Percentiles rank a stretch among this genome's conserved stretches.
These are phyloP conservation scores for Flexamia atlantica DNA, from an alignment of 2,888 invertebrate genomes.

Conservation along the genomic window DNA sequence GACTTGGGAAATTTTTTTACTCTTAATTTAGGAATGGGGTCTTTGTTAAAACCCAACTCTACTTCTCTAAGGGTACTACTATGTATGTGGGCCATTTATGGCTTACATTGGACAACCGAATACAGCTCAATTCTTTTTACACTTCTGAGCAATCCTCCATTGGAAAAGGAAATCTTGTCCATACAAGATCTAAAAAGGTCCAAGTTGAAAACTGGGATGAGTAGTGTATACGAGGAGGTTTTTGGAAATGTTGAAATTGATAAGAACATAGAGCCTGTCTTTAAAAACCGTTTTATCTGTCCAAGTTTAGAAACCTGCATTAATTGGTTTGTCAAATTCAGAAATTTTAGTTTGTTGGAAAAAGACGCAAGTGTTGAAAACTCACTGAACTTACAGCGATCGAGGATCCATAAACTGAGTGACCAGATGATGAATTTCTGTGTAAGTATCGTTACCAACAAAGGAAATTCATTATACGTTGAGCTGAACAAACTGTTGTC, in stretches of 20 bases:
- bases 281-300: conserved; percentile 2
- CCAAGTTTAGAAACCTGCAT: not conserved
- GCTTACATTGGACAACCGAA: conserved; percentile 33
- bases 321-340: not conserved
- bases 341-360: conserved; percentile 48
- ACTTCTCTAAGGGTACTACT: not conserved
- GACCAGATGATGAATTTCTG: not conserved
- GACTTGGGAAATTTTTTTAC: conserved; percentile 3
- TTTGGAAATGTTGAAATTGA: conserved; percentile 20
- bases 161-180: conserved; percentile 29
- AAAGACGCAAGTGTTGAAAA: conserved; percentile 16
- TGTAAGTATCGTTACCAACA: conserved; percentile 32
- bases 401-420: conserved; percentile 20
- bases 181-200: conserved; percentile 13
- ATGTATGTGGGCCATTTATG: conserved; percentile 19
- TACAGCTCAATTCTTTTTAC: conserved; percentile 16
- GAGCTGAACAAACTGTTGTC: not conserved
- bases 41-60: not conserved
- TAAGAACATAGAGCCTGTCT: conserved; percentile 2
- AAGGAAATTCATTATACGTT: conserved; percentile 10
- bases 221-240: not conserved
- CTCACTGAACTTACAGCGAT: not conserved
- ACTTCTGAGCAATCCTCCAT: conserved; percentile 27
- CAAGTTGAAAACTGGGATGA: not conserved
- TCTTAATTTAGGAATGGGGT: not conserved